Conservation (phyloP, 1,140 invertebrate species). For the Lucilia sericata region DNA sequence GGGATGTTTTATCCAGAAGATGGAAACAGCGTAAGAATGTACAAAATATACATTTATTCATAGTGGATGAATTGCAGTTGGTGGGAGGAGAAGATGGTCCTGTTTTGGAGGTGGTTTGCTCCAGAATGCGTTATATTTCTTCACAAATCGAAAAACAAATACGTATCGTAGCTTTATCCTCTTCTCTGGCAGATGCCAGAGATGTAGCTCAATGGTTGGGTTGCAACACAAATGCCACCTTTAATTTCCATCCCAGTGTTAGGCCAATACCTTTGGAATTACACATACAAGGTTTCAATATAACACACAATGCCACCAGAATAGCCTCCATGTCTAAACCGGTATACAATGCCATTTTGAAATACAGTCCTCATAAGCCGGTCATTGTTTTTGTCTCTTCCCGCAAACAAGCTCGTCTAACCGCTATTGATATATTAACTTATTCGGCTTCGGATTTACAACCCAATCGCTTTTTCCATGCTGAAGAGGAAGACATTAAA, state of each 20-base stretch:
- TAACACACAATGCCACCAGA: slow-evolving; percentile 95
- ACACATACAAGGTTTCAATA: slow-evolving; percentile 97
- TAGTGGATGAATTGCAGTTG: slow-evolving; percentile 97
- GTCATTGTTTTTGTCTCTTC: slow-evolving; percentile 97
- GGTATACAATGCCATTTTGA: slow-evolving; percentile 93
- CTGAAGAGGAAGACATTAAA: slow-evolving; percentile 86
- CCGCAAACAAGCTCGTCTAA: slow-evolving; percentile 90
- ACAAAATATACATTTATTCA: slow-evolving; percentile 96
- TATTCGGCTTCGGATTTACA: slow-evolving; percentile 90
- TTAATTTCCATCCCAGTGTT: slow-evolving; percentile 99
- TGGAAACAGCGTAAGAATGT: slow-evolving; percentile 99
- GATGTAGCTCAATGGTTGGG: slow-evolving; percentile 98
- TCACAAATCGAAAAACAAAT: slow-evolving; percentile 95
- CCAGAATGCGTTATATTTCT: slow-evolving; percentile 96
- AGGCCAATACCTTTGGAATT: slow-evolving; percentile 94
- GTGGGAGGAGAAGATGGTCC: slow-evolving; percentile 91
- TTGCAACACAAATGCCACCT: slow-evolving; percentile 90
- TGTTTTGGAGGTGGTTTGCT: slow-evolving; percentile 96
- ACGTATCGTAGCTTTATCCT: slow-evolving; percentile 94
- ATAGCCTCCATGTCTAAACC: slow-evolving; percentile 98
- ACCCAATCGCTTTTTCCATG: slow-evolving; percentile 89
- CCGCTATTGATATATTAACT: slow-evolving; percentile 95
- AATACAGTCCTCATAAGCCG: slow-evolving; percentile 89
- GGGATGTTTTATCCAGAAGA: slow-evolving; percentile 96
- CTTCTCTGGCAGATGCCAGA: slow-evolving; percentile 93